phyloP scores from a whole-genome alignment of 2,797 vertebrate species.

The Odontamblyopus lacepedii region DNA sequence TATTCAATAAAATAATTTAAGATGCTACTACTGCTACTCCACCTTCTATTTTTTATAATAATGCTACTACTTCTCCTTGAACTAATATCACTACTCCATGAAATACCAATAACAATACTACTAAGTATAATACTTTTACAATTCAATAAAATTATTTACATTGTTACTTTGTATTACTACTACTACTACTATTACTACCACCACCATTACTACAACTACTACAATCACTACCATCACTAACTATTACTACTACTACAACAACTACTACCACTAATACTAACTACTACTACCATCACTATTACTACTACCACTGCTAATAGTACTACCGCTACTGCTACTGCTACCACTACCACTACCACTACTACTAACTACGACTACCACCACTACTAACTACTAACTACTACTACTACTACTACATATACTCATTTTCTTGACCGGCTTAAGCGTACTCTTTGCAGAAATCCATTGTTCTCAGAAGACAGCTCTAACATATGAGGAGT shows the following conservation, averaged over 20 bases:
- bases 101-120: too few relatives aligned
- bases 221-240: neutral
- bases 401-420: neutral
- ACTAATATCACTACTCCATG: neutral
- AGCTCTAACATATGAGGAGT: slow-evolving; percentile 7
- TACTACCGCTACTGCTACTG: too few relatives aligned
- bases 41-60: neutral
- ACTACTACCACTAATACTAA: neutral
- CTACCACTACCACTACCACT: too few relatives aligned
- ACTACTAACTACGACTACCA: neutral
- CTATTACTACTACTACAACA: neutral
- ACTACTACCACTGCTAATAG: neutral
- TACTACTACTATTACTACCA: too few relatives aligned
- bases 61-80: neutral
- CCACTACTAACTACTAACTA: neutral
- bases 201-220: neutral
- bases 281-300: neutral
- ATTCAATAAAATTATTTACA: too few relatives aligned
- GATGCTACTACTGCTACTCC: neutral
- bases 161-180: neutral
- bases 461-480: slow-evolving; percentile 4
- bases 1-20: neutral
- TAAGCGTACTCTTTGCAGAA: neutral
- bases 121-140: too few relatives aligned
- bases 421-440: neutral